phyloP scores from a whole-genome alignment of 1,140 invertebrate species.

The Euglossa dilemma region DNA sequence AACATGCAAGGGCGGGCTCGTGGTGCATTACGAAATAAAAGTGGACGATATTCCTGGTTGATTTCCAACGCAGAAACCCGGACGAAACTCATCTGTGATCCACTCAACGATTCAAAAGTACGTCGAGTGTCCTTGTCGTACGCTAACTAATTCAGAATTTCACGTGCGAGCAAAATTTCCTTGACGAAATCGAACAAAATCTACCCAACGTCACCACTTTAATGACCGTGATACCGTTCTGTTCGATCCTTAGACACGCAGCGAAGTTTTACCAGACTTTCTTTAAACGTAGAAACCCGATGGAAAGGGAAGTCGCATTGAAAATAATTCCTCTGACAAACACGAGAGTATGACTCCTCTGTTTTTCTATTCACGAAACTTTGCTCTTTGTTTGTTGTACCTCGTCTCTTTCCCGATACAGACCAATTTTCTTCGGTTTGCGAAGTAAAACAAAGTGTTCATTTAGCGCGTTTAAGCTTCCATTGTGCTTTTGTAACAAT shows the following conservation, averaged over 20 bases:
- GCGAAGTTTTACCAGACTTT: background rate
- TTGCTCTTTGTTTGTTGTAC: background rate
- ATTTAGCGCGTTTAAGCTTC: background rate
- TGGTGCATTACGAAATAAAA: background rate
- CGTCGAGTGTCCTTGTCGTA: background rate
- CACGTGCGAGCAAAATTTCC: constrained; percentile 1
- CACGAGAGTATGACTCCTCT: background rate
- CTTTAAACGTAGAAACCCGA: background rate
- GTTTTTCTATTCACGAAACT: constrained; percentile 17
- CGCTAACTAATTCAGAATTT: constrained; percentile 23
- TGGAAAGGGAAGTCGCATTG: background rate
- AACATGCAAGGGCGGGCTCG: background rate
- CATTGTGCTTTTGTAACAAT: background rate
- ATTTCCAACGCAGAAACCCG: background rate
- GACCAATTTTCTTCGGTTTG: background rate
- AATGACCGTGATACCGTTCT: background rate
- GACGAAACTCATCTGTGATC: background rate
- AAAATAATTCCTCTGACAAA: constrained; percentile 15
- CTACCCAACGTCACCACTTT: background rate
- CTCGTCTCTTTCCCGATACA: background rate
- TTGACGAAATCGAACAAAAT: background rate
- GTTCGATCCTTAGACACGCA: background rate
- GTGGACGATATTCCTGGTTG: constrained; percentile 16
- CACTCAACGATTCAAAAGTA: background rate
- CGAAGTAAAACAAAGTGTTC: background rate